Evolutionary conservation across 2,113 vertebrate genomes (phyloP).

Genomic region (human (Homo sapiens)): GRCh38 chr19:4768501-4769000

Average conservation of each 20-base stretch:
- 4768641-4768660: background rate
- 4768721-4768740: background rate
- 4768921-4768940: background rate
- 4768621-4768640: background rate
- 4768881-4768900: background rate
- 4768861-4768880: background rate
- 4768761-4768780: background rate
- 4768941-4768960: background rate
- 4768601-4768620: background rate
- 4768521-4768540: background rate
- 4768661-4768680: background rate
- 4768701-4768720: background rate
- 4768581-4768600: background rate
- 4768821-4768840: background rate
- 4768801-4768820: background rate
- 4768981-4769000: slow-evolving; percentile 75
- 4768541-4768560: background rate
- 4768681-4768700: background rate
- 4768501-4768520: background rate
- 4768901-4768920: background rate
- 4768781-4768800: background rate
- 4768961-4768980: slow-evolving; percentile 76
- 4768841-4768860: background rate
- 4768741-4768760: too few species aligned
- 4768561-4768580: background rate